Base-by-base conservation (phyloP, 2,888 invertebrate genomes). In the Cyclophora albipunctata region DNA sequence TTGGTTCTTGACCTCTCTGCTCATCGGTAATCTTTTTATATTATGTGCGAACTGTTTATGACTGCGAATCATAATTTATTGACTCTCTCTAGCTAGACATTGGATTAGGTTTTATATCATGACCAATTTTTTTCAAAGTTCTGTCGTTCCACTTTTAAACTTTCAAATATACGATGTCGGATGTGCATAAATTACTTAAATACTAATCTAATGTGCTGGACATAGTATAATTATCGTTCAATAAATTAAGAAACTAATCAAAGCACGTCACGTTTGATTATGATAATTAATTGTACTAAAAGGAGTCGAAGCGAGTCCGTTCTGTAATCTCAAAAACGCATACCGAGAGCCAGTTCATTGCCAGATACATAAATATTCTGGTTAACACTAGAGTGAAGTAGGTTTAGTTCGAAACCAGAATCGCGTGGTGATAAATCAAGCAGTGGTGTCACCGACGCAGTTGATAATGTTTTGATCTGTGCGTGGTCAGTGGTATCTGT, bases 1-100 rank as follows among this genome's bases (percentile, higher is more conserved):
- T 59, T 53, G 62, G 57, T 66, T 66, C 64, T 64, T 66, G 65
- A 66, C 64, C 64, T 63, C 62, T 63, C 62, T 59, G 54, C 48
- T 59, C 55, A 62, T 66, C 63, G 66, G 68, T 73, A 64, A 71
- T 68, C 62, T 69, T 71, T 71, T 71, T 72, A 65, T 64, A 59
- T 37, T 37, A 37, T 37, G 61, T 62, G 55, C 55, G 53, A 55
- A 51, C 49, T 60, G 58, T 67, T 67, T 69, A 70, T 60, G 62
- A 60, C 59, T 58, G 59, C 57, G 58, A 65, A 62, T 59, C 66
- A 60, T 66, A 61, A 59, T 62, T 66, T 67, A 66, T 65, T 58
- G 59, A 59, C 57, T 60, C 58, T 59, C 57, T 37, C 5, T 37
- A 5, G 53, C 5, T 37, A 5, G 53, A 52, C 47, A 54, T 55